Evolutionary conservation across 2,888 invertebrate genomes (phyloP).

Genomic region (Chaetogeoica ovagalla): DNA sequence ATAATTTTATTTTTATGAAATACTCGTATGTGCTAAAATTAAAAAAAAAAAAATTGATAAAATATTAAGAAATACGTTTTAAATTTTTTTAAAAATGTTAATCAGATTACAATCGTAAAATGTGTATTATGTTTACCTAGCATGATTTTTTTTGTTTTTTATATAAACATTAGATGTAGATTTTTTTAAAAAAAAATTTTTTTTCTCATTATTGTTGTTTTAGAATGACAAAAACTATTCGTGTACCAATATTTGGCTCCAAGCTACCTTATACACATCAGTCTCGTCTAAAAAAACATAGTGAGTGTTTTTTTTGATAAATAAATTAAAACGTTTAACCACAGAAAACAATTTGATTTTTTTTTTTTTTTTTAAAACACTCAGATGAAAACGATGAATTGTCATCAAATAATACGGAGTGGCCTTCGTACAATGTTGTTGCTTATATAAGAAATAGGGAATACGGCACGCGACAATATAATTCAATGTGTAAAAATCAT

Average conservation of each 20-base stretch:
- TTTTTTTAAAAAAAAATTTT: not conserved
- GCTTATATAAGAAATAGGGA: constrained; percentile 82
- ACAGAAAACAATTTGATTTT: constrained; percentile 70
- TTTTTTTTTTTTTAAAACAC: constrained; percentile 75
- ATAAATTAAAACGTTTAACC: constrained; percentile 74
- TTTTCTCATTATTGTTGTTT: not conserved
- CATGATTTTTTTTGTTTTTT: too few species aligned
- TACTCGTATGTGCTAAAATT: too few species aligned
- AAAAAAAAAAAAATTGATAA: too few species aligned
- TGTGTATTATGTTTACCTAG: too few species aligned
- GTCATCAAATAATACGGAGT: constrained; percentile 69
- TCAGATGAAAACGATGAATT: constrained; percentile 81
- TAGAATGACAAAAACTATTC: constrained; percentile 73
- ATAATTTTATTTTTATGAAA: too few species aligned
- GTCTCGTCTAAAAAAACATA: constrained; percentile 74
- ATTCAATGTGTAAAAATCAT: constrained; percentile 75
- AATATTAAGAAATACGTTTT: too few species aligned
- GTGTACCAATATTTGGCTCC: constrained; percentile 72
- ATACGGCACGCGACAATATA: constrained; percentile 70
- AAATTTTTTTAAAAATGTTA: too few species aligned
- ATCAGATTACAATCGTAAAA: too few species aligned
- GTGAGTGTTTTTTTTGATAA: constrained; percentile 69
- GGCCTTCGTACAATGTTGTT: constrained; percentile 82
- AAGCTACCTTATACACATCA: constrained; percentile 75
- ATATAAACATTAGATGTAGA: too few species aligned